Percentiles rank a stretch among this genome's conserved stretches.
phyloP scores from a whole-genome alignment of 2,113 vertebrate genomes.

The Myiagra hebetior region DNA sequence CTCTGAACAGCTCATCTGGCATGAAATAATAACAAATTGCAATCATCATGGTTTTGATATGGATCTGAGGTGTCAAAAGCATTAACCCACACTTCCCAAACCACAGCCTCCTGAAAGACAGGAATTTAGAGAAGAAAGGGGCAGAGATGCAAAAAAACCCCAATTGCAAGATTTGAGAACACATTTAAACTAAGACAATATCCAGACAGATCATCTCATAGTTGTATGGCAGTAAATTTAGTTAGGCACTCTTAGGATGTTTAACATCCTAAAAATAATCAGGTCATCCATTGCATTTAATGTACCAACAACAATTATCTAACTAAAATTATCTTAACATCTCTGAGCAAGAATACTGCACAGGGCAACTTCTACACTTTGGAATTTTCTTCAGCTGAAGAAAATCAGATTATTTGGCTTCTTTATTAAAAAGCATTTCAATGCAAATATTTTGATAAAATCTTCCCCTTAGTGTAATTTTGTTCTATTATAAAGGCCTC shows the following conservation, averaged over 20 bases:
- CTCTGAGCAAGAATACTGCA: background rate
- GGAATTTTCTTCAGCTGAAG: background rate
- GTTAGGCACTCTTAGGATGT: background rate
- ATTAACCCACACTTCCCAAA: background rate
- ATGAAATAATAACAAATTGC: background rate
- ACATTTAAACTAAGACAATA: background rate
- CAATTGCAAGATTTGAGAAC: background rate
- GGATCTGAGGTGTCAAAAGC: background rate
- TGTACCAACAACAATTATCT: background rate
- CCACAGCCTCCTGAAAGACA: background rate
- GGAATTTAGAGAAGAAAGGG: background rate
- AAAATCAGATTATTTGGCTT: background rate
- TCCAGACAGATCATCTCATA: background rate
- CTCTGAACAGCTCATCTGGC: background rate
- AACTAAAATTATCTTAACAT: background rate
- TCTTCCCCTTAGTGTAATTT: background rate
- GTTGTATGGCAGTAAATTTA: background rate
- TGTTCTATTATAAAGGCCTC: background rate
- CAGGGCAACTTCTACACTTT: background rate
- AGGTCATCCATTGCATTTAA: background rate
- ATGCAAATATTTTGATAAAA: background rate
- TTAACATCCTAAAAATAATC: background rate
- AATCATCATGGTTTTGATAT: background rate
- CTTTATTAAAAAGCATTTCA: background rate
- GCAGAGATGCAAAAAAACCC: background rate